phyloP scores from a whole-genome alignment of 2,113 vertebrate species.

The Axis porcinus region DNA sequence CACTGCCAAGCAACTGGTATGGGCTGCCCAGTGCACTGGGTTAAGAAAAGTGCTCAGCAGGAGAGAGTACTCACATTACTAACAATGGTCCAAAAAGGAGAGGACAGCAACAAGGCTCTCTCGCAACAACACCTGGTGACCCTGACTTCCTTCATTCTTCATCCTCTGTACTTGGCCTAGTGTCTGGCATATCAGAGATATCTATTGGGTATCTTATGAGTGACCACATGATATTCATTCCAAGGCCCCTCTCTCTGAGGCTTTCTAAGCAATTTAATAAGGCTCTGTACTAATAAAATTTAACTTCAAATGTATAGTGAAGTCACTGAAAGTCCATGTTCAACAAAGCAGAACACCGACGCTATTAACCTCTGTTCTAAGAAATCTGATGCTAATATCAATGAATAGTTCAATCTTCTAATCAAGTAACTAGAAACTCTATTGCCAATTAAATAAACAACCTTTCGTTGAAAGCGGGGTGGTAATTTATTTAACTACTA shows the following conservation, averaged over 20 bases:
- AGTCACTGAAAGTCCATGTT: background rate
- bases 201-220: background rate
- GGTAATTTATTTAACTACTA: background rate
- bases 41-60: background rate
- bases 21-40: background rate
- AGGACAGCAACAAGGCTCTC: background rate
- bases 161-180: background rate
- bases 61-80: background rate
- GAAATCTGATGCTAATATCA: background rate
- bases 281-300: background rate
- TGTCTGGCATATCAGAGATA: background rate
- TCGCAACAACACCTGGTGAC: background rate
- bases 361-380: background rate
- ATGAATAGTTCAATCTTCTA: background rate
- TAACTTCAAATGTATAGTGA: background rate
- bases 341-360: background rate
- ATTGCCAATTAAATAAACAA: background rate
- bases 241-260: background rate
- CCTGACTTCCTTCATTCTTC: background rate
- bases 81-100: background rate
- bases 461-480: background rate
- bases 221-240: background rate
- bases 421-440: slow-evolving; percentile 13
- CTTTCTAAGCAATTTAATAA: background rate
- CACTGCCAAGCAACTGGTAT: background rate